These are phyloP conservation scores for Chalcosyrphus nemorum DNA, from an alignment of 2,888 invertebrate genomes.

Conservation along the genomic window DNA sequence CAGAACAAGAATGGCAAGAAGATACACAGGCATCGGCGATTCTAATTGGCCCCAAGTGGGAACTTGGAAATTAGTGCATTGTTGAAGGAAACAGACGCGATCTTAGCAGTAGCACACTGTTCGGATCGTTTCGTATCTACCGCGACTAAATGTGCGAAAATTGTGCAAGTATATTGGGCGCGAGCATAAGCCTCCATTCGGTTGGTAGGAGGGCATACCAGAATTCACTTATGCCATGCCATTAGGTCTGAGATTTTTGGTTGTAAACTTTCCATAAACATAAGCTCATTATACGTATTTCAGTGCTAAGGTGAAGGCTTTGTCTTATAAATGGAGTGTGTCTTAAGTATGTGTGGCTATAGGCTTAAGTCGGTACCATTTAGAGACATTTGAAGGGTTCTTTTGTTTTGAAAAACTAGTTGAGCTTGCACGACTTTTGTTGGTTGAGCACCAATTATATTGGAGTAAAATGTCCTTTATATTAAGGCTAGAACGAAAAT, in stretches of 20 bases:
- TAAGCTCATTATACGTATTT: background rate
- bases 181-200: background rate
- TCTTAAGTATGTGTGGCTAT: too few relatives aligned
- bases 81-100: background rate
- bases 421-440: too few relatives aligned
- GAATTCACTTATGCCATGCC: background rate
- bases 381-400: too few relatives aligned
- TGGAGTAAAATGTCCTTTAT: too few relatives aligned
- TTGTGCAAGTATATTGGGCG: background rate
- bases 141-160: background rate
- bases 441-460: too few relatives aligned
- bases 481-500: too few relatives aligned
- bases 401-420: too few relatives aligned
- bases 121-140: background rate
- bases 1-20: background rate
- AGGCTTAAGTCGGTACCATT: too few relatives aligned
- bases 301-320: too few relatives aligned
- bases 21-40: slow-evolving; percentile 7
- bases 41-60: slow-evolving; percentile 42
- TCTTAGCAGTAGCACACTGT: background rate
- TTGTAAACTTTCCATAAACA: background rate
- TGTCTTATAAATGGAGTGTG: too few relatives aligned
- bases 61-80: slow-evolving; percentile 24
- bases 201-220: background rate
- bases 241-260: background rate